Conservation (phyloP, 2,113 vertebrate genomes). For the Mustelus asterias region DNA sequence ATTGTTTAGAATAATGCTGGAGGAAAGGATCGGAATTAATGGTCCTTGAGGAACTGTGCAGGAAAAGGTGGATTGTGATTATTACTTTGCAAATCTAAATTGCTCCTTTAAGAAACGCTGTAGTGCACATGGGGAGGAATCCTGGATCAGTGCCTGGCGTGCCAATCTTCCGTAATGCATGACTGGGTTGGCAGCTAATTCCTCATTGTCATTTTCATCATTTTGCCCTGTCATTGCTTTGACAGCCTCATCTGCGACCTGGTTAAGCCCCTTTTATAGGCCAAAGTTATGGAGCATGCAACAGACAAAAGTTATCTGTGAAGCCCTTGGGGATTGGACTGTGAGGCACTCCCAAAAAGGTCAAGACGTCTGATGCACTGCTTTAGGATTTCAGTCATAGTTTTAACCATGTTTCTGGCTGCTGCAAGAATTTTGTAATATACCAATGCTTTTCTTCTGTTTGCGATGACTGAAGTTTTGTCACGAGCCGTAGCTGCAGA, state of each 20-base stretch:
- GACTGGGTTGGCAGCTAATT: neutral
- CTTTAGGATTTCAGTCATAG: neutral
- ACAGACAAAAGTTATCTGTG: conserved; percentile 22
- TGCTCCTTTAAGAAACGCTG: neutral
- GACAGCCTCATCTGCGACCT: neutral
- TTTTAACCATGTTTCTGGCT: neutral
- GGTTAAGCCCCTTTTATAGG: neutral
- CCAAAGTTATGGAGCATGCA: conserved; percentile 27
- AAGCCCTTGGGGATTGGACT: neutral
- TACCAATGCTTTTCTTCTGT: neutral
- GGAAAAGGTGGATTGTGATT: neutral
- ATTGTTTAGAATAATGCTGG: neutral
- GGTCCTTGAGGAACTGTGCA: neutral
- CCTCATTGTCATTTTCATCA: conserved; percentile 6
- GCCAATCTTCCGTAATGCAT: neutral
- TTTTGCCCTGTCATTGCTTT: neutral
- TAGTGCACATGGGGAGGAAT: neutral
- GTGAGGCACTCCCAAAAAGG: neutral
- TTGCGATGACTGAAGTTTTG: neutral
- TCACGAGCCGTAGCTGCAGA: neutral
- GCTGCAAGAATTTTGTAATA: neutral
- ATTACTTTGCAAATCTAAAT: conserved; percentile 11
- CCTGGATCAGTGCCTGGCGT: neutral
- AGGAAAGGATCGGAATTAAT: conserved; percentile 10
- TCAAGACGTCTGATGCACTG: neutral